Percentiles rank a stretch among this genome's conserved stretches.
Conservation (phyloP, 1,140 invertebrate species). For the Mizuhopecten yessoensis region DNA sequence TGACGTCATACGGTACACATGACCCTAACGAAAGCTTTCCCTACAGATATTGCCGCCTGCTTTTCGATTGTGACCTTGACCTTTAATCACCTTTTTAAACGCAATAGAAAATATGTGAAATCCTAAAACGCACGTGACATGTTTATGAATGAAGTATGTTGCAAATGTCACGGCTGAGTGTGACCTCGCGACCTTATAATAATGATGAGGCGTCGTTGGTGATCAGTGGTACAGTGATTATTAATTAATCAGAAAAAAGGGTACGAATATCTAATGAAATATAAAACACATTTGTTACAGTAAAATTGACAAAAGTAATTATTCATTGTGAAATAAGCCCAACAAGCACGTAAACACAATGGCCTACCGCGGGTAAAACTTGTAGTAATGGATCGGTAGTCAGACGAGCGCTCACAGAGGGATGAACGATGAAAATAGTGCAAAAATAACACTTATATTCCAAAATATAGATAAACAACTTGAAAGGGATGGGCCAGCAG, state of each 20-base stretch:
- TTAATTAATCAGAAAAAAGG: not conserved
- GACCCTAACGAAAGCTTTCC: not conserved
- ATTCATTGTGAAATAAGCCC: not conserved
- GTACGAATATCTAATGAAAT: not conserved
- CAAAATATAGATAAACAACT: too few species aligned
- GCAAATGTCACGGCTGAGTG: not conserved
- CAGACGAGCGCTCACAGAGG: too few species aligned
- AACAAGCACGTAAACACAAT: not conserved
- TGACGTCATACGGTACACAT: not conserved
- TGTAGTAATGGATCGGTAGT: too few species aligned
- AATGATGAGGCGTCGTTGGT: not conserved
- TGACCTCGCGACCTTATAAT: slow-evolving; percentile 11
- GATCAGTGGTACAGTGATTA: not conserved
- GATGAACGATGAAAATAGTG: too few species aligned
- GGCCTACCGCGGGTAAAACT: too few species aligned
- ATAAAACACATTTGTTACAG: not conserved
- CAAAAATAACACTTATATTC: too few species aligned
- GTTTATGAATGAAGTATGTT: not conserved
- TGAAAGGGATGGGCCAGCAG: too few species aligned
- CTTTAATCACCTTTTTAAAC: not conserved
- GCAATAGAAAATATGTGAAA: not conserved
- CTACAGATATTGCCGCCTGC: too few species aligned
- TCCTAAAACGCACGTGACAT: not conserved
- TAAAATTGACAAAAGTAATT: slow-evolving; percentile 7
- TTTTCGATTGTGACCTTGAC: not conserved